Conservation (phyloP, 2,797 vertebrate genomes). For the Phoeniculus purpureus region DNA sequence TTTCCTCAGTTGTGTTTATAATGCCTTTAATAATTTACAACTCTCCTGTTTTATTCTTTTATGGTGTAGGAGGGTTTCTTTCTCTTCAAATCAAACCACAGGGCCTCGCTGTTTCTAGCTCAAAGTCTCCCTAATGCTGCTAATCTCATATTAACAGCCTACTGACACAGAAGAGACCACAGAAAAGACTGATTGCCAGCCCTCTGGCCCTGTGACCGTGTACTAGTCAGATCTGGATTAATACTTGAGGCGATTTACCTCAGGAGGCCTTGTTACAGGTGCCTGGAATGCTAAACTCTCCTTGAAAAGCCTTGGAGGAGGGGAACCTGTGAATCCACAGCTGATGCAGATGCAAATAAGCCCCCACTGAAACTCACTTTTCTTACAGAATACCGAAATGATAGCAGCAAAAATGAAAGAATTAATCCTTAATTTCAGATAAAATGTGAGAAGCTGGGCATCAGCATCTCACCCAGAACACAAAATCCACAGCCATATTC, state of each 20-base stretch:
- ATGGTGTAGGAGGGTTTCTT: background rate
- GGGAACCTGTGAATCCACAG: background rate
- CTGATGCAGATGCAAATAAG: background rate
- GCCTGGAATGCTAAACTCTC: conserved; percentile 45
- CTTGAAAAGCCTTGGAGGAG: conserved; percentile 8
- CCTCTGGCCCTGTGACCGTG: conserved; percentile 56
- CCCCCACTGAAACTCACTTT: background rate
- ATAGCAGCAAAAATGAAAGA: background rate
- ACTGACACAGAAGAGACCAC: conserved; percentile 61
- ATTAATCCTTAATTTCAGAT: background rate
- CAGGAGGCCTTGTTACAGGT: conserved; percentile 48
- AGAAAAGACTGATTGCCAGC: conserved; percentile 42
- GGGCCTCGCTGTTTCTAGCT: conserved; percentile 31
- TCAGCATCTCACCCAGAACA: background rate
- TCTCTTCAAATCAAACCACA: background rate
- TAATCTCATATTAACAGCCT: conserved; percentile 65
- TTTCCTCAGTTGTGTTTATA: background rate
- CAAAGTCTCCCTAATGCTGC: conserved; percentile 31
- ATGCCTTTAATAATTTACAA: background rate
- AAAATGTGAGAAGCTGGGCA: fast-evolving
- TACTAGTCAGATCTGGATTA: conserved; percentile 65
- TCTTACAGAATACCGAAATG: background rate
- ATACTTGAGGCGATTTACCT: conserved; percentile 65
- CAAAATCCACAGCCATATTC: background rate
- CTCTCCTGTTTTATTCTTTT: background rate